These are phyloP conservation scores for Bellardia pandia DNA, from an alignment of 2,888 invertebrate species.

Conservation along the genomic window DNA sequence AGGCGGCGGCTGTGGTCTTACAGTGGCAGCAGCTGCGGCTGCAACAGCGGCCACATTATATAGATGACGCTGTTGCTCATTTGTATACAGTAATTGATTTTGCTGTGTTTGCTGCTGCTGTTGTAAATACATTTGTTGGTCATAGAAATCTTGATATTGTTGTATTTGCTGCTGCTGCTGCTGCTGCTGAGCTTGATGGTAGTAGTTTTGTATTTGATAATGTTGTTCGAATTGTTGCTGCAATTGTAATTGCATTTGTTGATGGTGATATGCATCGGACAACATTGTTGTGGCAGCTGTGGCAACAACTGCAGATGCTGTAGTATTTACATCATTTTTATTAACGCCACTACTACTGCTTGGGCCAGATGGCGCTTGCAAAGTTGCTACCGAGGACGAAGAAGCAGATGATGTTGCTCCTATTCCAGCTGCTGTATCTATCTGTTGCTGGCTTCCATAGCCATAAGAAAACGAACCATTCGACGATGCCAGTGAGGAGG, in stretches of 20 bases:
- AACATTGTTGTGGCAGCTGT: constrained; percentile 53
- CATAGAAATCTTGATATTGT: constrained; percentile 72
- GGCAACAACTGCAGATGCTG: constrained; percentile 11
- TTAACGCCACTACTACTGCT: constrained; percentile 13
- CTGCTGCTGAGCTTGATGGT: constrained; percentile 72
- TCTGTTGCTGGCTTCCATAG: constrained; percentile 61
- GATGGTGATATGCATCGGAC: constrained; percentile 75
- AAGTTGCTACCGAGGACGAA: constrained; percentile 37
- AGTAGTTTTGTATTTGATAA: constrained; percentile 74
- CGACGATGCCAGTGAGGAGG: constrained; percentile 57
- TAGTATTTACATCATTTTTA: constrained; percentile 46
- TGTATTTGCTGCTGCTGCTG: constrained; percentile 73
- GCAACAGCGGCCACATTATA: constrained; percentile 57
- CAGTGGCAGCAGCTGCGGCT: constrained; percentile 42
- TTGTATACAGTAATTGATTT: constrained; percentile 71
- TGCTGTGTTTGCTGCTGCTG: constrained; percentile 75
- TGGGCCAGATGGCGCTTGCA: constrained; percentile 55
- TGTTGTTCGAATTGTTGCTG: constrained; percentile 76
- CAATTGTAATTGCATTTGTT: constrained; percentile 75
- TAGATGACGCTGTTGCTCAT: constrained; percentile 66
- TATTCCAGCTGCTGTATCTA: constrained; percentile 65
- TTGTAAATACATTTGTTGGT: constrained; percentile 68
- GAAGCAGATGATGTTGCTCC: constrained; percentile 55
- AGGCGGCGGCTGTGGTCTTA: constrained; percentile 40
- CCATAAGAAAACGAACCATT: constrained; percentile 66